Evolutionary conservation across 2,797 vertebrate genomes (phyloP).

Genomic region (Macroramphosus scolopax): DNA sequence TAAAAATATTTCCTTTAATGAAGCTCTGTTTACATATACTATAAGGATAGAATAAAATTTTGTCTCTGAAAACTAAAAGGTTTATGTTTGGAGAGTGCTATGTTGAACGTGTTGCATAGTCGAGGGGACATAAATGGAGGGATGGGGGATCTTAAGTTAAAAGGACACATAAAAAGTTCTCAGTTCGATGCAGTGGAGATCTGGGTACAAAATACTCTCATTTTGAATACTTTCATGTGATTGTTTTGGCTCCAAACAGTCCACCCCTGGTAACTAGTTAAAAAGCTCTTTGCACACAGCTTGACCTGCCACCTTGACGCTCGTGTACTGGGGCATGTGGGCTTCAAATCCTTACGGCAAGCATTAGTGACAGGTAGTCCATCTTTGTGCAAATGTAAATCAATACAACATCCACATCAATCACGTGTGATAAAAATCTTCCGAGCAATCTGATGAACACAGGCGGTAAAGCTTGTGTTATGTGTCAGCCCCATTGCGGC

Average conservation of each 20-base stretch:
- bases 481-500: conserved; percentile 31
- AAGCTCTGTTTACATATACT: conserved; percentile 54
- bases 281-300: conserved; percentile 10
- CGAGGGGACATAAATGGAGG: conserved; percentile 36
- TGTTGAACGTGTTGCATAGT: conserved; percentile 74
- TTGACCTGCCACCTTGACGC: conserved; percentile 18
- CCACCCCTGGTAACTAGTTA: conserved; percentile 13
- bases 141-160: conserved; percentile 39
- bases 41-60: conserved; percentile 66
- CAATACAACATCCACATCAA: conserved; percentile 65
- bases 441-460: conserved; percentile 33
- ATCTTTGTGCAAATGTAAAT: conserved; percentile 65
- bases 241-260: conserved; percentile 47
- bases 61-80: conserved; percentile 53
- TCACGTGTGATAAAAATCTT: conserved; percentile 54
- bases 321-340: conserved; percentile 13
- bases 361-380: conserved; percentile 39
- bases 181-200: conserved; percentile 29
- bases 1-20: conserved; percentile 68
- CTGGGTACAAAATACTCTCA: conserved; percentile 46
- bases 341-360: conserved; percentile 35
- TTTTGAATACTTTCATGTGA: conserved; percentile 43
- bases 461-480: conserved; percentile 11
- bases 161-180: conserved; percentile 45
- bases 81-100: conserved; percentile 51